Evolutionary conservation across 2,888 invertebrate genomes (phyloP), one percentile per base, ranked within the genome.

Genomic region (Chironomus tentans): DNA sequence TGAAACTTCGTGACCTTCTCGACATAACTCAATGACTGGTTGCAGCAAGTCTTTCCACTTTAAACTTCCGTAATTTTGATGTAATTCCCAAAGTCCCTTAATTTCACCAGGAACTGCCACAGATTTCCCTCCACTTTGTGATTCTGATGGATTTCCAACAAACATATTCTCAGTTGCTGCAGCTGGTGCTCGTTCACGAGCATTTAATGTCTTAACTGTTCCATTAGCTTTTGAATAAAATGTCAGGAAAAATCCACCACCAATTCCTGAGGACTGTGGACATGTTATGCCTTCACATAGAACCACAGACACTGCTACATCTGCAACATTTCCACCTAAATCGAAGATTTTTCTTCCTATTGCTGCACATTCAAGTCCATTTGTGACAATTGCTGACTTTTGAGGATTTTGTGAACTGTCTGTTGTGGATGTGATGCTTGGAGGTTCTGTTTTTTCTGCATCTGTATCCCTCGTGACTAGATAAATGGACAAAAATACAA

Each of bases 81-180:
- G 89, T 48, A 94, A 88, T 77, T 86, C 89, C 88, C 91, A 91
- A 82, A 94, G 94, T 1, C 97, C 97, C 76, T 88, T 85, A 15
- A 97, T 82, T 83, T 97, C 97, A 7, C 95, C 95, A 0, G 97
- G 97, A n/a, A 97, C 91, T 12, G 91, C 97, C 12, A 92, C 88
- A 0, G 95, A 88, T 15, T 13, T 15, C 2, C 76, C 87, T 3
- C 85, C 83, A 81, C 6, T 6, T 12, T 7, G 13, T 18, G 76
- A 38, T 15, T 4, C 4, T 15, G 10, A 4, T 38, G 83, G 83
- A 70, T 80, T 84, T 4, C 86, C 86, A 4, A 85, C 80, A 82
- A 86, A 95, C 94, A 95, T 94, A 78, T 90, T 83, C 80, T 83
- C 82, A 6, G 85, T 84, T 0, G 96, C 90, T 0, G 84, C 86